Evolutionary conservation across 2,113 vertebrate species (phyloP), one percentile per base, ranked within the genome.

Genomic region (Pogona vitticeps): DNA sequence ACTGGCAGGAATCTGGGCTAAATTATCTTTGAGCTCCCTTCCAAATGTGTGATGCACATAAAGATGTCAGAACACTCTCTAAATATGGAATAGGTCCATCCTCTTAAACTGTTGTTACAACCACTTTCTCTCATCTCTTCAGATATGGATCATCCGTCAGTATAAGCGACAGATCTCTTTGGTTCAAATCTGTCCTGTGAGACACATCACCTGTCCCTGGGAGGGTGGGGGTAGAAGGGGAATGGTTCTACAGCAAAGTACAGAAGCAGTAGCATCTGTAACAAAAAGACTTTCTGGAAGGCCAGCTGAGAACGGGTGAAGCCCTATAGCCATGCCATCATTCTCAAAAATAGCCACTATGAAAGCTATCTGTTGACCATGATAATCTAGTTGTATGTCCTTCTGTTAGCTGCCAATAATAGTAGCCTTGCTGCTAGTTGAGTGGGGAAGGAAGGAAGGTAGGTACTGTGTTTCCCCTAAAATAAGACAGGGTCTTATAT

Each of bases 101-200:
- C 2, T 71, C 68, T 15, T n/a, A 71, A 33, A 17, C 61, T 23
- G 23, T 28, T 9, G 17, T 72, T 33, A 8, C 33, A 86, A 38
- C 82, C 65, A 67, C 58, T 59, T 26, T n/a, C 12, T 78, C 13
- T 73, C 75, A 4, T 89, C 56, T 33, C 40, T 89, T 71, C 73
- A 52, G 70, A 40, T 23, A 80, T 90, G 70, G 85, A 33, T 42
- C 78, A 61, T 84, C 82, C 90, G 3, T 14, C 17, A 20, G 31
- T n/a, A 52, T 18, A n/a, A 77, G 17, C 75, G 46, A 46, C 10
- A n/a, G n/a, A n/a, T n/a, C 15, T 40, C 73, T 46, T 46, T 80
- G 21, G 58, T 40, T 9, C 33, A 63, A 38, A 63, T 61, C 59
- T 38, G 9, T 36, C 36, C n/a, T 23, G 58, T 40, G 21, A 80